These are phyloP conservation scores for Vireo griseus DNA, from an alignment of 2,797 vertebrate genomes.

Conservation along the genomic window DNA sequence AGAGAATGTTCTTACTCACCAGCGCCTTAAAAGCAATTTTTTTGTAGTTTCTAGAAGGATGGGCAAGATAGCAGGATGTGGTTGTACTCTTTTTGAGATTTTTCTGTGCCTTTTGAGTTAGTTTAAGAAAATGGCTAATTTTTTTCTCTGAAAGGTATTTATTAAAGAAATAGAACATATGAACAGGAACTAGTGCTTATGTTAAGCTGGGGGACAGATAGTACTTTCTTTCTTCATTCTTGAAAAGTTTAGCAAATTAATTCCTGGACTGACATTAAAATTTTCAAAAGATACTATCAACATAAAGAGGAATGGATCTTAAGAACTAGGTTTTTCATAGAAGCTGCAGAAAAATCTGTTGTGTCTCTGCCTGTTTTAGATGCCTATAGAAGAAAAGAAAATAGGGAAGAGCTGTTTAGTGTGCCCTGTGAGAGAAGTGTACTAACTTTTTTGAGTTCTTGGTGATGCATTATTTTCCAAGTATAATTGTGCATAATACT, in stretches of 20 bases:
- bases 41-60: not conserved
- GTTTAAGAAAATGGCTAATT: not conserved
- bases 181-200: not conserved
- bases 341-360: not conserved
- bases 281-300: not conserved
- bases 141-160: not conserved
- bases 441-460: not conserved
- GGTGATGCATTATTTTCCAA: not conserved
- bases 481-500: not conserved
- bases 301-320: not conserved
- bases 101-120: not conserved
- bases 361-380: not conserved
- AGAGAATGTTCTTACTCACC: not conserved
- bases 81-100: not conserved
- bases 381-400: not conserved
- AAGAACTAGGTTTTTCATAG: not conserved
- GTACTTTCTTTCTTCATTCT: not conserved
- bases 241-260: not conserved
- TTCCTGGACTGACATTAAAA: not conserved
- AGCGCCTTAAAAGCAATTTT: not conserved
- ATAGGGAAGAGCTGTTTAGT: not conserved
- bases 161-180: not conserved
- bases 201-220: not conserved
- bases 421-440: not conserved
- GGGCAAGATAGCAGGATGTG: not conserved